Evolutionary conservation across 2,888 invertebrate species (phyloP).

Genomic region (Xestobium rufovillosum): DNA sequence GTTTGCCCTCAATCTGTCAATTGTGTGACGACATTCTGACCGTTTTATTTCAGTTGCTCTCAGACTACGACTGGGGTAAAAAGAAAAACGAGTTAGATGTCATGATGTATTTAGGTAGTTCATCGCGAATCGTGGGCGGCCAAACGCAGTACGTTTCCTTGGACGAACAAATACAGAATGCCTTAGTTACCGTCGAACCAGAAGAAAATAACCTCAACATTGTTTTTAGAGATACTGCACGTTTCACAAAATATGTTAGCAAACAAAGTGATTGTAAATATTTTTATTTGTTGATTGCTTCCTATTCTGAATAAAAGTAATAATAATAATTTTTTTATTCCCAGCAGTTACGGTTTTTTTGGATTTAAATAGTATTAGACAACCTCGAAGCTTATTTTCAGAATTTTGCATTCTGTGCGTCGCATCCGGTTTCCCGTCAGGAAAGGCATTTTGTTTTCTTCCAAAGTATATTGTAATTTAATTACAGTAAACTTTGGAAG

Average conservation of each 20-base stretch:
- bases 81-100: conserved; percentile 37
- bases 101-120: conserved; percentile 36
- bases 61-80: conserved; percentile 36
- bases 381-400: too few species aligned
- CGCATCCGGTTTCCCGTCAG: too few species aligned
- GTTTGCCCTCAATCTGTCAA: too few species aligned
- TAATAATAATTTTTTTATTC: too few species aligned
- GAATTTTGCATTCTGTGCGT: too few species aligned
- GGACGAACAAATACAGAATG: conserved; percentile 38
- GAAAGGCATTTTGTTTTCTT: too few species aligned
- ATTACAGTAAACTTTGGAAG: too few species aligned
- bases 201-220: conserved; percentile 60
- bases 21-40: too few species aligned
- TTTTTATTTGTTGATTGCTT: conserved; percentile 38
- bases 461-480: too few species aligned
- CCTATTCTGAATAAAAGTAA: conserved; percentile 39
- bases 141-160: conserved; percentile 37
- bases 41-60: conserved; percentile 32
- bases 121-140: conserved; percentile 34
- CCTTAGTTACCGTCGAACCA: conserved; percentile 52
- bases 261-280: conserved; percentile 33
- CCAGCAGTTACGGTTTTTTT: too few species aligned
- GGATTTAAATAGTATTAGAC: too few species aligned
- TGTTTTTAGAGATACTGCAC: conserved; percentile 54
- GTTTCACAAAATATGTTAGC: conserved; percentile 39